A percentile compares a stretch with the other conserved stretches of the same genome.
Conservation (phyloP, 2,113 vertebrate genomes). For the Calyptomena viridis region DNA sequence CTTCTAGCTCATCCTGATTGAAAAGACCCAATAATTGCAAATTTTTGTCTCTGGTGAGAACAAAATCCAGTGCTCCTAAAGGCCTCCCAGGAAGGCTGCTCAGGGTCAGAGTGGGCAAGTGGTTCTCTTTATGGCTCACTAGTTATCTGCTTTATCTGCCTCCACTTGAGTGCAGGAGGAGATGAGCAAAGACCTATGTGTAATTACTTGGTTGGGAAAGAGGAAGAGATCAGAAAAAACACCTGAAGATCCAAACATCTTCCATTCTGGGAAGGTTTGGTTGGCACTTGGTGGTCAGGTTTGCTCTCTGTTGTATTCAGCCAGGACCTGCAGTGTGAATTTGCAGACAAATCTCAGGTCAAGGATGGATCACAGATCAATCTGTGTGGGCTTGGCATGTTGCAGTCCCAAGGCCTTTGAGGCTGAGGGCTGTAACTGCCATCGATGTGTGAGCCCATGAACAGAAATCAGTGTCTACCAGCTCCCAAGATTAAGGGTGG, state of each 20-base stretch:
- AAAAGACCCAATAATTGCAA: background rate
- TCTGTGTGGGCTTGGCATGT: background rate
- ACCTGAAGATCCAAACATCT: background rate
- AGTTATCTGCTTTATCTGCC: background rate
- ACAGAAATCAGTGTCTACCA: background rate
- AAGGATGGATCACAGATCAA: accelerated
- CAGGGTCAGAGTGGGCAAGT: background rate
- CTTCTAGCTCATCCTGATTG: background rate
- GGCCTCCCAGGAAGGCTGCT: background rate
- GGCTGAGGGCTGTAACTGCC: background rate
- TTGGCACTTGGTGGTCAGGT: background rate
- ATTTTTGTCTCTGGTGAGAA: background rate
- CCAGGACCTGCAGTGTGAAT: background rate
- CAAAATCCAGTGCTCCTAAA: background rate
- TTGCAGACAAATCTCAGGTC: background rate
- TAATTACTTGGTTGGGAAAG: background rate
- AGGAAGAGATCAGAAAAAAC: background rate
- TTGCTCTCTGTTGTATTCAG: background rate
- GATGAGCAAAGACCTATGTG: background rate
- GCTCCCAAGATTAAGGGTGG: accelerated
- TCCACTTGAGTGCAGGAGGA: background rate
- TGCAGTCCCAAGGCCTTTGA: background rate
- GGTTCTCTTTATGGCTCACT: background rate
- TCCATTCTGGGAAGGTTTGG: background rate
- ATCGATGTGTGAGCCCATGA: accelerated